phyloP scores from a whole-genome alignment of 2,888 invertebrate genomes.

The Monochamus alternatus region DNA sequence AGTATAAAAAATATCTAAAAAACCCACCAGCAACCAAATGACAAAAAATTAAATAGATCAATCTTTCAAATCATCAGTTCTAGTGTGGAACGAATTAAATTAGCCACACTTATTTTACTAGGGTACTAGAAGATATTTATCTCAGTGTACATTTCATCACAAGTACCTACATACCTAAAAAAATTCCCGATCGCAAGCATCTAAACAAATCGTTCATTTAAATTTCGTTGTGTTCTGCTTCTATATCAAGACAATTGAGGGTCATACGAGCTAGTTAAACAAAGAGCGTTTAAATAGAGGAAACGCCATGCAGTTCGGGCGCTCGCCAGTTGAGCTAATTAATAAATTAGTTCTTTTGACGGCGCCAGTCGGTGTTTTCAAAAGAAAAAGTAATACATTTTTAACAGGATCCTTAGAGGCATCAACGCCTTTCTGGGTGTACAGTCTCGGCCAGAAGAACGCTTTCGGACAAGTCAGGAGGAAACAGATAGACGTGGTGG shows the following conservation, averaged over 20 bases:
- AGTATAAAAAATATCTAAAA: too few species aligned
- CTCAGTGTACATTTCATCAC: too few species aligned
- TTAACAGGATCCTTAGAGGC: conserved; percentile 71
- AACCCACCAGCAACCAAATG: too few species aligned
- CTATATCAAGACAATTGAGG: conserved; percentile 19
- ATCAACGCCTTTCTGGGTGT: conserved; percentile 69
- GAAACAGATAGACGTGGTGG: neutral
- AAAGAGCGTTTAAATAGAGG: conserved; percentile 36
- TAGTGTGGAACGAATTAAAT: too few species aligned
- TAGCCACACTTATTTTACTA: too few species aligned
- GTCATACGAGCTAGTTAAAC: conserved; percentile 18
- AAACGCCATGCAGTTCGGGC: conserved; percentile 2
- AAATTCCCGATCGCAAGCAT: too few species aligned
- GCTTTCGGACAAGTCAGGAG: conserved; percentile 32
- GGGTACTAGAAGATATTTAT: too few species aligned
- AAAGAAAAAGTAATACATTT: conserved; percentile 70
- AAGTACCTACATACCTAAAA: too few species aligned
- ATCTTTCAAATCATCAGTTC: too few species aligned
- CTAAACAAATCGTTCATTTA: conserved; percentile 4
- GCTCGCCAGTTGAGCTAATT: conserved; percentile 61
- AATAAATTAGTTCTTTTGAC: conserved; percentile 70
- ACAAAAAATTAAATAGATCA: too few species aligned
- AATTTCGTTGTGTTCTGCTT: conserved; percentile 20
- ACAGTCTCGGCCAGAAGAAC: conserved; percentile 55
- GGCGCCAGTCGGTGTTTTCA: conserved; percentile 69